Conservation (phyloP, 2,797 vertebrate genomes). For the Falco cherrug region DNA sequence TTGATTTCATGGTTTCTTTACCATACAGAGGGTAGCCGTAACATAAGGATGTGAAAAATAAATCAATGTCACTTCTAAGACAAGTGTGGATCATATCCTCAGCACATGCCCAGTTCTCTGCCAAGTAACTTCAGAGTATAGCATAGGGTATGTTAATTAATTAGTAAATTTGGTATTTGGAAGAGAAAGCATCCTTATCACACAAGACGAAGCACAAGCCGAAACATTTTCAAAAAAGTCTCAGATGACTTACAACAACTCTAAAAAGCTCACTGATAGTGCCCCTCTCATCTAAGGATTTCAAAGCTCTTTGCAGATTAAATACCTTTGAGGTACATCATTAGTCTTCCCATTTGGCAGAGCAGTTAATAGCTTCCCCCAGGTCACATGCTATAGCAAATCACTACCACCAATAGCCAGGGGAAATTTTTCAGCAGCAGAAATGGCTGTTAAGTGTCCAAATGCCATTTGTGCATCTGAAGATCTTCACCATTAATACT, state of each 20-base stretch:
- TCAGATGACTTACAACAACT: neutral
- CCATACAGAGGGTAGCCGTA: neutral
- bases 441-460: neutral
- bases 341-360: neutral
- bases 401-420: neutral
- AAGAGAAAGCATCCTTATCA: neutral
- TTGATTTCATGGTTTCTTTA: neutral
- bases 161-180: neutral
- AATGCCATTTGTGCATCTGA: neutral
- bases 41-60: neutral
- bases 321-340: neutral
- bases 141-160: neutral
- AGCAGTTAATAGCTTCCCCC: neutral
- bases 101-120: neutral
- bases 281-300: neutral
- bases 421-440: neutral
- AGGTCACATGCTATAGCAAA: neutral
- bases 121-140: neutral
- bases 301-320: neutral
- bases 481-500: neutral
- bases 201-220: neutral
- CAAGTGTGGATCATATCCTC: neutral
- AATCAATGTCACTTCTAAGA: neutral
- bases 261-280: neutral
- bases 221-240: neutral